Conservation (phyloP, 2,113 vertebrate genomes). For the Gavialis gangeticus region DNA sequence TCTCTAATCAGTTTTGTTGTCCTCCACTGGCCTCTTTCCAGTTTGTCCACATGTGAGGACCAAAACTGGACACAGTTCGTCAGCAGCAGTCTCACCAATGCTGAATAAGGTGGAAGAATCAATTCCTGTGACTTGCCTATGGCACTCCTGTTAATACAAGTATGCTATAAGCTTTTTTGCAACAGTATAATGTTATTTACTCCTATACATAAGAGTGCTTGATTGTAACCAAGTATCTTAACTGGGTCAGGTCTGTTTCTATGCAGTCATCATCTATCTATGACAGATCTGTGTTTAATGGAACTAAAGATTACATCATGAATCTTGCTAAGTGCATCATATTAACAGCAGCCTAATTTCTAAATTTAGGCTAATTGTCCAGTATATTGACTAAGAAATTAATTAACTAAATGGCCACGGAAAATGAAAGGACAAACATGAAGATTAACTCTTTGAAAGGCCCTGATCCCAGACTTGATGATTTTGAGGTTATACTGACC, state of each 20-base stretch:
- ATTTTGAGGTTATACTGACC: not conserved
- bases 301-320: not conserved
- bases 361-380: not conserved
- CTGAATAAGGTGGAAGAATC: not conserved
- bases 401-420: not conserved
- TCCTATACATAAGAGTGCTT: not conserved
- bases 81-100: no score
- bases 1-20: no score
- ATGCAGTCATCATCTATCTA: not conserved
- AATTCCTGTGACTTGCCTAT: not conserved
- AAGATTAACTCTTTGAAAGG: not conserved
- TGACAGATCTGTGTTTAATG: not conserved
- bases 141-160: not conserved
- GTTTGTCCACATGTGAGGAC: no score
- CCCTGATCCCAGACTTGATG: not conserved
- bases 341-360: not conserved
- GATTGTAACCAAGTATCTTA: not conserved
- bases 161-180: no score
- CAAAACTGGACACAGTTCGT: no score
- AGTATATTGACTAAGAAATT: not conserved
- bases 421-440: not conserved
- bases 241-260: not conserved
- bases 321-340: not conserved
- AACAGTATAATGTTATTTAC: no score
- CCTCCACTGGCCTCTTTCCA: no score